Percentiles rank a stretch among this genome's conserved stretches.
These are phyloP conservation scores for Euleptes europaea DNA, from an alignment of 2,113 vertebrate genomes.

Conservation along the genomic window DNA sequence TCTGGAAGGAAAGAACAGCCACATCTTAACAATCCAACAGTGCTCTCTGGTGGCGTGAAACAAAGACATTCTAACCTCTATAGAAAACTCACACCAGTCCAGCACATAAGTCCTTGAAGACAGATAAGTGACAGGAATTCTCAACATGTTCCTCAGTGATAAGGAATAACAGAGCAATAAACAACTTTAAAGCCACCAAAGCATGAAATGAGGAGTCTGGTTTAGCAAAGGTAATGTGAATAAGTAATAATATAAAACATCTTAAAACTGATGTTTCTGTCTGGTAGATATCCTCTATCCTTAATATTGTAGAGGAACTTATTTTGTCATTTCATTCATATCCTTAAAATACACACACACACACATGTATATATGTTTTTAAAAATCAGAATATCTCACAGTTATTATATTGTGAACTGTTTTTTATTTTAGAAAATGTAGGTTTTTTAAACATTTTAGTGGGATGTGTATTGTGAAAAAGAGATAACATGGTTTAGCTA, in stretches of 20 bases:
- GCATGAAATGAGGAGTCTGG: conserved; percentile 58
- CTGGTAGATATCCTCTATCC: conserved; percentile 20
- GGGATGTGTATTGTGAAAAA: neutral
- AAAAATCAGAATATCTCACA: neutral
- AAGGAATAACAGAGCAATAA: conserved; percentile 64
- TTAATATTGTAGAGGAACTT: conserved; percentile 6
- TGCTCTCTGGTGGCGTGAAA: conserved; percentile 71
- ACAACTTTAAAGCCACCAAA: conserved; percentile 54
- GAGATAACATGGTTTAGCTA: accelerated
- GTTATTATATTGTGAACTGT: neutral
- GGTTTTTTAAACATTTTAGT: neutral
- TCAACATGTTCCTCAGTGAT: conserved; percentile 61
- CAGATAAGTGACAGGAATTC: conserved; percentile 56
- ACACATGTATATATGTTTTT: too few species aligned
- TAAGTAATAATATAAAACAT: conserved; percentile 30
- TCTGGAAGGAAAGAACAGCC: conserved; percentile 25
- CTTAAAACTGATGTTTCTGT: conserved; percentile 43
- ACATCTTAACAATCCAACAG: conserved; percentile 61
- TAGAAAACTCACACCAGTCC: conserved; percentile 35
- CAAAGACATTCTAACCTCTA: conserved; percentile 39
- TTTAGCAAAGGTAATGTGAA: conserved; percentile 55
- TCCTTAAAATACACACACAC: neutral
- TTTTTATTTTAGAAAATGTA: neutral
- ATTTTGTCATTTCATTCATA: neutral
- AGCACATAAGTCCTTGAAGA: conserved; percentile 47